phyloP scores from a whole-genome alignment of 2,888 invertebrate genomes.

The Pimpla rufipes region DNA sequence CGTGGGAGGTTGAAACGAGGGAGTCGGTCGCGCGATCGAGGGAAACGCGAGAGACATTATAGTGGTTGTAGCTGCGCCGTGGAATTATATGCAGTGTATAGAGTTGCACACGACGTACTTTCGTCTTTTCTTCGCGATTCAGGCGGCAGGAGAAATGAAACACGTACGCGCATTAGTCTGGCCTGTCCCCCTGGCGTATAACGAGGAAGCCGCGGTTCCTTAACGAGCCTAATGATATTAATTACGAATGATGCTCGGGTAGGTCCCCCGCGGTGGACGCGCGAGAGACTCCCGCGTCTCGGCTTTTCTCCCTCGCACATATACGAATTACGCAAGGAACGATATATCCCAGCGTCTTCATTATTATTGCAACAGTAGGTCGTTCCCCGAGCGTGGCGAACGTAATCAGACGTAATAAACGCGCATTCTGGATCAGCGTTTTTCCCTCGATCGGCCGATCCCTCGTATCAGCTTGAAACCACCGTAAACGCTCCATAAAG shows the following conservation, averaged over 20 bases:
- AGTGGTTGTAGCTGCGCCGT: not conserved
- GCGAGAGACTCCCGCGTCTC: conserved; percentile 57
- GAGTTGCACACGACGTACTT: conserved; percentile 14
- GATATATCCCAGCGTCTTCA: conserved; percentile 27
- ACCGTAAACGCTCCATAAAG: not conserved
- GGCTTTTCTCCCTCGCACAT: conserved; percentile 19
- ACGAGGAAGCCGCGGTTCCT: conserved; percentile 71
- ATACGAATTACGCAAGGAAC: conserved; percentile 58
- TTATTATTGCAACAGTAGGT: conserved; percentile 48
- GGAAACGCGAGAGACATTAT: conserved; percentile 25
- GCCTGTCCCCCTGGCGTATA: conserved; percentile 46
- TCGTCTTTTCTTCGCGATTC: conserved; percentile 18
- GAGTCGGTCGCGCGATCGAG: conserved; percentile 47
- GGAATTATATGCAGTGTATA: conserved; percentile 16
- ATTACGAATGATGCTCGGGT: conserved; percentile 72
- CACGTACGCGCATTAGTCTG: conserved; percentile 45
- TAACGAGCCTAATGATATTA: conserved; percentile 77
- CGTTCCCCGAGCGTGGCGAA: conserved; percentile 43
- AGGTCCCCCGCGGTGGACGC: conserved; percentile 26
- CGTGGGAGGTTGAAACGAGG: conserved; percentile 44
- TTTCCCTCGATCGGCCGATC: not conserved
- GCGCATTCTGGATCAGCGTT: conserved; percentile 11
- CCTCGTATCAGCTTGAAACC: not conserved
- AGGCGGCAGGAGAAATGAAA: conserved; percentile 22
- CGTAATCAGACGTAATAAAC: conserved; percentile 51